phyloP scores from a whole-genome alignment of 2,113 vertebrate species.

The Malurus alboscapulatus region DNA sequence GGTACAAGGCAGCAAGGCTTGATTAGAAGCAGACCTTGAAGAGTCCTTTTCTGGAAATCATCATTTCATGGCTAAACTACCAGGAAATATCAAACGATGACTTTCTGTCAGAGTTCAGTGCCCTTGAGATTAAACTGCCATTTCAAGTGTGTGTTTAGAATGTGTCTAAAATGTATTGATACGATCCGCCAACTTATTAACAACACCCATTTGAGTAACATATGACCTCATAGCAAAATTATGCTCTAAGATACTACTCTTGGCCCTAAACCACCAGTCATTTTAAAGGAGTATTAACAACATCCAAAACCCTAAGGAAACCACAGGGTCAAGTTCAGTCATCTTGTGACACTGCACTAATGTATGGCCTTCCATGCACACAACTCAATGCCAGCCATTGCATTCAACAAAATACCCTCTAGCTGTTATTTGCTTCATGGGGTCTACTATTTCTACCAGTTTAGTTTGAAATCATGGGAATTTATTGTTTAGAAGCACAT shows the following conservation, averaged over 20 bases:
- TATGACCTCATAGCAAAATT: not conserved
- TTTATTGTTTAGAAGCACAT: not conserved
- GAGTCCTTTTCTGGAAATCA: not conserved
- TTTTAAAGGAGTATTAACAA: not conserved
- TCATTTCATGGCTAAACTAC: not conserved
- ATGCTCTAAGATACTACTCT: not conserved
- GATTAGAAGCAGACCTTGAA: not conserved
- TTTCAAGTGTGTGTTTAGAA: conserved; percentile 39
- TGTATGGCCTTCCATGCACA: fast-evolving
- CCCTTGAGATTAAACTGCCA: conserved; percentile 29
- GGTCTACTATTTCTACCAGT: not conserved
- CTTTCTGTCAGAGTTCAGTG: conserved; percentile 21
- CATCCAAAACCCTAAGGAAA: not conserved
- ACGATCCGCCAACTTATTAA: not conserved
- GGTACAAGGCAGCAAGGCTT: not conserved
- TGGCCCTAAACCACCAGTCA: not conserved
- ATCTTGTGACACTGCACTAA: not conserved
- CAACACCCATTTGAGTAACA: not conserved
- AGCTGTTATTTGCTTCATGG: not conserved
- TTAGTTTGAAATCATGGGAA: not conserved
- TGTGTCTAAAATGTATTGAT: conserved; percentile 11
- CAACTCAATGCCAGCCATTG: not conserved
- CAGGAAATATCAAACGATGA: conserved; percentile 15
- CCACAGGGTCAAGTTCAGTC: not conserved
- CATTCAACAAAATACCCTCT: not conserved